These are phyloP conservation scores for Cheilinus undulatus DNA, from an alignment of 2,113 vertebrate genomes.

Conservation along the genomic window DNA sequence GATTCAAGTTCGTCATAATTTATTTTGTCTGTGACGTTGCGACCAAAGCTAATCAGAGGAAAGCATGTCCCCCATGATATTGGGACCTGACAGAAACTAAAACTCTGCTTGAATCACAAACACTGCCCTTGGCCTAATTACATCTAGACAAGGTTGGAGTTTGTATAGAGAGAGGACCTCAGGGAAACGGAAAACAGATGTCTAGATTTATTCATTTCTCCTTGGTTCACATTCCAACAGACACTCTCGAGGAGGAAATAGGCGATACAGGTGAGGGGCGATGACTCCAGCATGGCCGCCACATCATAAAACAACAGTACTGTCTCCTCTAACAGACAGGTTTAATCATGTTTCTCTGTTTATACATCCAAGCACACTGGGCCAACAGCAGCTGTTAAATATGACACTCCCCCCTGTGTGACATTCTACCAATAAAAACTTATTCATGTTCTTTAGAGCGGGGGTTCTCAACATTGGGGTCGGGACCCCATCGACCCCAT, in stretches of 20 bases:
- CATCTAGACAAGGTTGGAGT: slow-evolving; percentile 66
- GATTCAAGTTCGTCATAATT: too few species aligned
- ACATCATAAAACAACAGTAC: slow-evolving; percentile 16
- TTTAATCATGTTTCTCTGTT: slow-evolving; percentile 1
- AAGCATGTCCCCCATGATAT: neutral
- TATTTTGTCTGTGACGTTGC: too few species aligned
- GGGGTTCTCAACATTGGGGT: too few species aligned
- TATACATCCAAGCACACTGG: slow-evolving; percentile 28
- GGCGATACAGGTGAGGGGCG: slow-evolving; percentile 42
- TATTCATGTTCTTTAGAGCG: too few species aligned
- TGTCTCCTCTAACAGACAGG: neutral
- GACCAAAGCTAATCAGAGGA: too few species aligned
- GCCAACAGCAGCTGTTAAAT: slow-evolving; percentile 63
- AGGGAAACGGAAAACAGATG: slow-evolving; percentile 52
- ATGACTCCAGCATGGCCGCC: slow-evolving; percentile 34
- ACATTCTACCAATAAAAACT: slow-evolving; percentile 62
- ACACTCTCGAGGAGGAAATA: slow-evolving; percentile 36
- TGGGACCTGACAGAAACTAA: slow-evolving; percentile 38
- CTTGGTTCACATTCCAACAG: slow-evolving; percentile 53
- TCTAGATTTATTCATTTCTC: slow-evolving; percentile 68
- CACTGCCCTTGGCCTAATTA: too few species aligned
- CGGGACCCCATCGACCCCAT: too few species aligned
- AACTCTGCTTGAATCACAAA: too few species aligned
- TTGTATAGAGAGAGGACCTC: slow-evolving; percentile 25
- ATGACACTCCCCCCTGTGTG: slow-evolving; percentile 34